phyloP scores from a whole-genome alignment of 2,113 vertebrate genomes.

The Murina feae region DNA sequence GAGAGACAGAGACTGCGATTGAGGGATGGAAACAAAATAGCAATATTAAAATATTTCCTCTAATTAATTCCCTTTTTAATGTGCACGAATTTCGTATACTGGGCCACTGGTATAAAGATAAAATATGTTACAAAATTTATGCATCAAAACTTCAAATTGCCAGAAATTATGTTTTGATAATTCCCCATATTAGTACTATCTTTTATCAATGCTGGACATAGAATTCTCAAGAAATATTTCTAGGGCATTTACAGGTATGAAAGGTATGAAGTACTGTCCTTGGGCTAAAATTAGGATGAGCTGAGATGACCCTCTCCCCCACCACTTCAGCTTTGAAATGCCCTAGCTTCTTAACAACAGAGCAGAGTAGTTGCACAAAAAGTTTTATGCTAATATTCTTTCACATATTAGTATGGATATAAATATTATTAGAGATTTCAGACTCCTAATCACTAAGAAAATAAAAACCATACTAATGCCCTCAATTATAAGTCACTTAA shows the following conservation, averaged over 20 bases:
- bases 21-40: too few species aligned
- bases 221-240: slow-evolving; percentile 39
- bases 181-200: neutral
- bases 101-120: neutral
- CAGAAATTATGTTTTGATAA: neutral
- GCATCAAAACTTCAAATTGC: neutral
- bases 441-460: slow-evolving; percentile 41
- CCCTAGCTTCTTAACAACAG: neutral
- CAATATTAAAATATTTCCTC: too few species aligned
- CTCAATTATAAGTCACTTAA: slow-evolving; percentile 9
- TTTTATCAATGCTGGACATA: slow-evolving; percentile 36
- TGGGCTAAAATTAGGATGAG: slow-evolving; percentile 38
- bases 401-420: neutral
- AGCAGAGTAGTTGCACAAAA: neutral
- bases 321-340: neutral
- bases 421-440: slow-evolving; percentile 17
- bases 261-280: slow-evolving; percentile 33
- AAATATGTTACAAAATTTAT: slow-evolving; percentile 16
- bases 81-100: too few species aligned
- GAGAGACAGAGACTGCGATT: too few species aligned
- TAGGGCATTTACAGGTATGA: slow-evolving; percentile 21
- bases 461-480: slow-evolving; percentile 18
- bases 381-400: neutral
- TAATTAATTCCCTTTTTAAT: too few species aligned
- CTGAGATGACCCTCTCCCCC: neutral